Evolutionary conservation across 2,797 vertebrate genomes (phyloP).

Genomic region (Erethizon dorsatum): DNA sequence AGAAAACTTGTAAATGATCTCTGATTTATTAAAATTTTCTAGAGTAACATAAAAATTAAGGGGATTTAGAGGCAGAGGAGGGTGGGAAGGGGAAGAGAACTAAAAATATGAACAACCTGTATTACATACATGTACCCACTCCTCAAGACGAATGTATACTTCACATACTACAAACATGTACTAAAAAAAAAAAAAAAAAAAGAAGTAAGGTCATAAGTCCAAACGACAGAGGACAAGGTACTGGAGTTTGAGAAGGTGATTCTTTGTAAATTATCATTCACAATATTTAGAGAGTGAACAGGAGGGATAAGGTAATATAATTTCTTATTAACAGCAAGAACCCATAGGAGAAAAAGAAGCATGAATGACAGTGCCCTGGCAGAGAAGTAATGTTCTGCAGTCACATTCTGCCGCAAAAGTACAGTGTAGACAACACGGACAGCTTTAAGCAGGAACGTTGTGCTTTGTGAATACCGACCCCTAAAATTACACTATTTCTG

Average conservation of each 20-base stretch:
- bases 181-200: neutral
- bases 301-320: neutral
- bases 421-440: rapidly evolving
- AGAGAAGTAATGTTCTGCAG: neutral
- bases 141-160: neutral
- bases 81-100: neutral
- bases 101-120: neutral
- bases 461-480: neutral
- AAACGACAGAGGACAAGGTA: neutral
- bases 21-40: neutral
- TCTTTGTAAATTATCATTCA: neutral
- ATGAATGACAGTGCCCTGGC: rapidly evolving
- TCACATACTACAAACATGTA: neutral
- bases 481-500: neutral
- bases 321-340: neutral
- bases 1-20: neutral
- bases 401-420: neutral
- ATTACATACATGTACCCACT: neutral
- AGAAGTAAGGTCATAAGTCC: neutral
- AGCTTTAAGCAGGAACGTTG: neutral
- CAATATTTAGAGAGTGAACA: neutral
- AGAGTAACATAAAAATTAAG: neutral
- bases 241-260: neutral
- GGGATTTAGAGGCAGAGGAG: neutral
- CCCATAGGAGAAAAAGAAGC: neutral